Percentiles rank a stretch among this genome's conserved stretches.
phyloP scores from a whole-genome alignment of 2,113 vertebrate species.

The Oncorhynchus masou region DNA sequence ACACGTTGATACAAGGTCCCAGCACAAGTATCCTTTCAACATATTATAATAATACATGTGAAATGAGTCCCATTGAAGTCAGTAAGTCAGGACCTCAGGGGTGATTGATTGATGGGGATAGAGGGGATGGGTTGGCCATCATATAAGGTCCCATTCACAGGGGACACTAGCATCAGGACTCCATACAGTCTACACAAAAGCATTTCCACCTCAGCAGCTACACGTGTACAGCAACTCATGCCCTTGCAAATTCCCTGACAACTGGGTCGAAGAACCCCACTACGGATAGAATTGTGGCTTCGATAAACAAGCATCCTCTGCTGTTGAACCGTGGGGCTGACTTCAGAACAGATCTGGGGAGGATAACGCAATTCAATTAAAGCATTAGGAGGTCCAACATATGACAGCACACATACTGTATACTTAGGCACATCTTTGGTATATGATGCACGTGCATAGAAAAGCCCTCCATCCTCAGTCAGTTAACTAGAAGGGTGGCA shows the following conservation, averaged over 20 bases:
- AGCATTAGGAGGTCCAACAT: not conserved
- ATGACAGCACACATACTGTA: too few species aligned
- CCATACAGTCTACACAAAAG: not conserved
- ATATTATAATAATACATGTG: not conserved
- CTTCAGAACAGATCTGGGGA: not conserved
- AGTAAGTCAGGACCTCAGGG: not conserved
- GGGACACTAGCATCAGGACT: not conserved
- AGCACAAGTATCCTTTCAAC: not conserved
- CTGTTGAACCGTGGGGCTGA: not conserved
- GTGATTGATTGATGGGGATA: not conserved
- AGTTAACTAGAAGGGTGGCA: too few species aligned
- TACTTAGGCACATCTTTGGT: too few species aligned
- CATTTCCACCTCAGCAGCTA: conserved; percentile 9
- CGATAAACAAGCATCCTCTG: not conserved
- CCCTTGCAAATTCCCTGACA: not conserved
- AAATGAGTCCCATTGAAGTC: not conserved
- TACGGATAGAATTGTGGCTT: not conserved
- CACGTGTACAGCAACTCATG: not conserved
- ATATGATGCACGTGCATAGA: too few species aligned
- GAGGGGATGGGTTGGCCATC: not conserved
- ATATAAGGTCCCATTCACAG: not conserved
- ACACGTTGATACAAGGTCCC: not conserved
- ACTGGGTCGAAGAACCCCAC: not conserved
- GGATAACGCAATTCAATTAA: not conserved
- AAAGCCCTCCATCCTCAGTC: too few species aligned